These are phyloP conservation scores for Microcebus murinus DNA, from an alignment of 2,113 vertebrate species.

Conservation along the genomic window DNA sequence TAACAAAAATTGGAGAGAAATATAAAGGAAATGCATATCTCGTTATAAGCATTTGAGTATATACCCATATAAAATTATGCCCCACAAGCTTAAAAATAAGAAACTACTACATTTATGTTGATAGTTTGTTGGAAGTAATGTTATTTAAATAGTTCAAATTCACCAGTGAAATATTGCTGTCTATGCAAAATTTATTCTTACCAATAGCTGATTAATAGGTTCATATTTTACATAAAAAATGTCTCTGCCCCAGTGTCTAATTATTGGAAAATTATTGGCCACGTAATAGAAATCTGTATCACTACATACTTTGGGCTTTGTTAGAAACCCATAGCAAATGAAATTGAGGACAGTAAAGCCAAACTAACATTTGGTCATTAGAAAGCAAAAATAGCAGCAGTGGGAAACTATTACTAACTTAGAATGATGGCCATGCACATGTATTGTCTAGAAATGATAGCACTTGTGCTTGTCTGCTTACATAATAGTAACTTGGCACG, in stretches of 20 bases:
- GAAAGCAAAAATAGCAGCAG: neutral
- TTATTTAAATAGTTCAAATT: conserved; percentile 36
- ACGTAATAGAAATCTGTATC: neutral
- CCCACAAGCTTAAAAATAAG: conserved; percentile 33
- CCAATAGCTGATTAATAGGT: neutral
- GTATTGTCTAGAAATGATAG: neutral
- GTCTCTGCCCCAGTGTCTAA: neutral
- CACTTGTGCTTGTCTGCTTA: neutral
- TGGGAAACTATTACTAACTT: neutral
- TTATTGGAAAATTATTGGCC: neutral
- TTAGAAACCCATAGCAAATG: neutral
- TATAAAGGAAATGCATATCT: neutral
- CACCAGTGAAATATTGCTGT: neutral
- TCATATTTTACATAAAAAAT: neutral
- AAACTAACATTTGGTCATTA: neutral
- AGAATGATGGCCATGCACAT: neutral
- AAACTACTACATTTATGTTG: conserved; percentile 14
- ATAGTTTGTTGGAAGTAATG: neutral
- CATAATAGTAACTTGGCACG: neutral
- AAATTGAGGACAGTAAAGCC: neutral
- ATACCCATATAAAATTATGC: neutral
- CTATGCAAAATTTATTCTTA: conserved; percentile 5
- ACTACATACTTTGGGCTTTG: neutral
- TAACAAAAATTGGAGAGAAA: conserved; percentile 34
- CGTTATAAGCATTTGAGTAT: neutral